Percentiles rank a stretch among this genome's conserved stretches.
Evolutionary conservation across 2,113 vertebrate genomes (phyloP).

Genomic region (Lophochroa leadbeateri): DNA sequence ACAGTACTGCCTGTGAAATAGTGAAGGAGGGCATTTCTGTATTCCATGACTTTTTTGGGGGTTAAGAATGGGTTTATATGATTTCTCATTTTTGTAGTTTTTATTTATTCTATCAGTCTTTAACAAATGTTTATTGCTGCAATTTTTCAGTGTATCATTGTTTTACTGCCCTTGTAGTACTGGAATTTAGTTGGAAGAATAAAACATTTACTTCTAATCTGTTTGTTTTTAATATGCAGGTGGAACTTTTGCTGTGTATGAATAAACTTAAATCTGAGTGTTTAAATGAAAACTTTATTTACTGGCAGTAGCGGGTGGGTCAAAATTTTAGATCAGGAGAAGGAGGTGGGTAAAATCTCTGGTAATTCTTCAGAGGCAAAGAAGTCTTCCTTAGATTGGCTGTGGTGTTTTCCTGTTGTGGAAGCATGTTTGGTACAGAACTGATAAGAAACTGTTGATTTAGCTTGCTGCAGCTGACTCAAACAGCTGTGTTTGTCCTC

Average conservation of each 20-base stretch:
- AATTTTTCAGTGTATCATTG: constrained; percentile 81
- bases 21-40: constrained; percentile 81
- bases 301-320: background rate
- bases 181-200: constrained; percentile 93
- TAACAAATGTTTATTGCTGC: constrained; percentile 88
- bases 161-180: constrained; percentile 91
- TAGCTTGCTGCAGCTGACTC: background rate
- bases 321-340: background rate
- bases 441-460: background rate
- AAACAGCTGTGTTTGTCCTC: background rate
- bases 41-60: constrained; percentile 80
- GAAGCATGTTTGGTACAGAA: background rate
- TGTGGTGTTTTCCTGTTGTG: background rate
- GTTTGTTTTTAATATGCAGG: constrained; percentile 77
- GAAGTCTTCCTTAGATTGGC: background rate
- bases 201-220: constrained; percentile 90
- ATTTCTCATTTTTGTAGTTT: constrained; percentile 88
- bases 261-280: constrained; percentile 71
- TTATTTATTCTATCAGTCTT: constrained; percentile 87
- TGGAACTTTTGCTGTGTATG: constrained; percentile 63
- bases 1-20: constrained; percentile 82
- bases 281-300: constrained; percentile 68
- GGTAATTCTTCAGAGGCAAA: background rate
- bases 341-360: background rate
- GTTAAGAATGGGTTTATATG: constrained; percentile 85